Base-by-base conservation (phyloP, 1,140 invertebrate genomes). In the Papilio xuthus region DNA sequence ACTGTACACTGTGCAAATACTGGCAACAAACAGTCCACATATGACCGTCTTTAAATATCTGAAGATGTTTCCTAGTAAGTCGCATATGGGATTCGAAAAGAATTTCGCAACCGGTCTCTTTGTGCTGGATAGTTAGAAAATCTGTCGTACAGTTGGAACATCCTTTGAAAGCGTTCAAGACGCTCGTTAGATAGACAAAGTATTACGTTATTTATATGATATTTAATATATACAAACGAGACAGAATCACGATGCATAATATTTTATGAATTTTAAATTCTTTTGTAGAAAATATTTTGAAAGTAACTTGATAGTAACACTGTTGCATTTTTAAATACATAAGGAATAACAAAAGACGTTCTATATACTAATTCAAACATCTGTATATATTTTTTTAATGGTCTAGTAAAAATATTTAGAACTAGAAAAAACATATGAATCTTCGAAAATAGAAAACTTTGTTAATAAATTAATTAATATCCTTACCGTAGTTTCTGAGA, bases 191-290 rank as follows among this genome's bases (percentile, higher is more conserved):
- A 6, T 26, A 67, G 26, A 67, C 56, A 26, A 26, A 60, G 56
- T 60, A 67, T 67, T 67, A 67, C 12, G 23, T 67, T 67, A 67
- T 67, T 67, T 67, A 23, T 56, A 56, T 56, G n/a, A 67, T 67
- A 13, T 67, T 67, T 67, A 26, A 67, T 67, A 67, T 67, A 67
- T 23, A n/a, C n/a, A 67, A 67, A 67, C 26, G 60, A 67, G 60
- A 26, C 23, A 67, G 60, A 26, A 28, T 67, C 12, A 28, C 0
- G 23, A 67, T 67, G 60, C 26, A 67, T 67, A 32, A 67, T 67
- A 23, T 12, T 15, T 7, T 26, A 18, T 23, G n/a, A 56, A 9
- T 60, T 26, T 60, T 12, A 28, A 67, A 28, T 67, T 67, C 26
- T 67, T 67, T 67, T 32, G 18, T 67, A 32, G 26, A 28, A 32